Evolutionary conservation across 2,888 invertebrate species (phyloP), one percentile per base, ranked within the genome.

Genomic region (Xestobium rufovillosum): DNA sequence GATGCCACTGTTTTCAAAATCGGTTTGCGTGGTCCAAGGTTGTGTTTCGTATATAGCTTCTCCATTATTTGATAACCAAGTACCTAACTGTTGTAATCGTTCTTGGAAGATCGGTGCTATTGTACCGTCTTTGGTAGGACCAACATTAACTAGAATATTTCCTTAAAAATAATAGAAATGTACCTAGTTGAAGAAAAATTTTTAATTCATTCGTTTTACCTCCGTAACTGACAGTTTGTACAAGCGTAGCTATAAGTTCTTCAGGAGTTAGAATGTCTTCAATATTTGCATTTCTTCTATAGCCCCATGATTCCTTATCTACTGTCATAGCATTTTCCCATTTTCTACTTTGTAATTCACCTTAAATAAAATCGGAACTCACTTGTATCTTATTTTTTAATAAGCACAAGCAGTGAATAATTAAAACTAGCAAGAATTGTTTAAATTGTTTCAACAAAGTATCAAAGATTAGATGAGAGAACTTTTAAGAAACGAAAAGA

Each of bases 241-340:
- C 76, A 10, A 87, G 62, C 57, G 79, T 73, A 48, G 69, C 66
- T 1, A 87, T 66, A 1, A 92, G 62, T 40, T 85, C 76, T 16
- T 74, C 59, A 1, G 72, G 67, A 2, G 73, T 76, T 45, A 83
- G 59, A 45, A 78, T 78, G 50, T 86, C 79, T 8, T 64, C 56
- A 0, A 86, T 50, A 1, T 64, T 60, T 15, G 83, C 76, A 53
- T 83, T 76, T 45, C 82, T 72, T 23, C 85, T 68, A 57, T 76
- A 87, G 0, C 89, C 89, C 89, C 89, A 91, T 0, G 89, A 87
- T 11, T 67, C 55, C 43, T 70, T 73, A 56, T 94, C 92, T 28
- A 94, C 67, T 0, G 91, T 89, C 71, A 92, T 81, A 14, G 83
- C 83, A 61, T 91, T 91, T 64, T 94, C 94, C 89, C 90, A 94